A percentile compares a stretch with the other conserved stretches of the same genome.
Conservation (phyloP, 2,888 invertebrate species). For the Brassicogethes aeneus region DNA sequence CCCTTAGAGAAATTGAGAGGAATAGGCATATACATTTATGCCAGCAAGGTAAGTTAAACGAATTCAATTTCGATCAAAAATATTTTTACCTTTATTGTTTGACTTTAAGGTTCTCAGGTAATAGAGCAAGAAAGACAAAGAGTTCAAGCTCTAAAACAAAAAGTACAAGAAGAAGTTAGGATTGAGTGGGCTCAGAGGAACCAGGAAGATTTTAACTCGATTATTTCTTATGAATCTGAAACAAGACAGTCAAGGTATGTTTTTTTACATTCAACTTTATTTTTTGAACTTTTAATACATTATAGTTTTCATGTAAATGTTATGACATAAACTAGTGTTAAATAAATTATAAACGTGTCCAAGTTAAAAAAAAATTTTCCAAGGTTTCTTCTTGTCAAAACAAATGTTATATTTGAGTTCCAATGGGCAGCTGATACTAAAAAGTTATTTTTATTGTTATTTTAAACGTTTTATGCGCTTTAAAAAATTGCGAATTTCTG, state of each 20-base stretch:
- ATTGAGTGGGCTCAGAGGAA: conserved; percentile 73
- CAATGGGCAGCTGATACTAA: too few relatives aligned
- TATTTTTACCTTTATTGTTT: conserved; percentile 8
- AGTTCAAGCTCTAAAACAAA: conserved; percentile 75
- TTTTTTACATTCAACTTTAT: conserved; percentile 12
- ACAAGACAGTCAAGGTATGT: conserved; percentile 8
- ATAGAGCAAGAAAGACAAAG: conserved; percentile 86
- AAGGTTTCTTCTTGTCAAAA: too few relatives aligned
- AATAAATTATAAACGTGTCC: too few relatives aligned
- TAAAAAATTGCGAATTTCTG: too few relatives aligned
- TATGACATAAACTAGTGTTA: too few relatives aligned
- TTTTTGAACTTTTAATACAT: too few relatives aligned
- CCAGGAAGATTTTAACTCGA: conserved; percentile 41
- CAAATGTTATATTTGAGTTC: too few relatives aligned
- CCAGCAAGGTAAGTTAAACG: conserved; percentile 64
- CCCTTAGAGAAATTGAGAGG: conserved; percentile 81
- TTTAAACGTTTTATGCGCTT: too few relatives aligned
- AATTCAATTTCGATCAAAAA: background rate
- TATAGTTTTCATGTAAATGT: too few relatives aligned
- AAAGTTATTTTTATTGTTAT: too few relatives aligned
- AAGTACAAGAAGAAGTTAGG: conserved; percentile 82
- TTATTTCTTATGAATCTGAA: background rate
- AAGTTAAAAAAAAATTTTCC: too few relatives aligned
- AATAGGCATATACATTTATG: conserved; percentile 79
- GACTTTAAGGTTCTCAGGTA: conserved; percentile 68